phyloP scores from a whole-genome alignment of 2,888 invertebrate species.

The Scaptodrosophila latifasciaeformis region DNA sequence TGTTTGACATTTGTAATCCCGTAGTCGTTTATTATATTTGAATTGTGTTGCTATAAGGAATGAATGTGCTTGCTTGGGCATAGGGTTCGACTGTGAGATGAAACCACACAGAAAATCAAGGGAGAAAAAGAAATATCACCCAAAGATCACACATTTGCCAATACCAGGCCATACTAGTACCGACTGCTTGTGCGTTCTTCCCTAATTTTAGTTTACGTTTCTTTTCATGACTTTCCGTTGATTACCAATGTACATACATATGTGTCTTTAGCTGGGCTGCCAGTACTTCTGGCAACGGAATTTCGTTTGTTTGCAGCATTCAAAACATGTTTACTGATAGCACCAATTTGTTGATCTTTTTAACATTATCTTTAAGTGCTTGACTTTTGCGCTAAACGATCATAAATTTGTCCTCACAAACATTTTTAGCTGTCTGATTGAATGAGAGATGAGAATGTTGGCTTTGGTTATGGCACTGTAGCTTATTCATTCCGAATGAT shows the following conservation, averaged over 20 bases:
- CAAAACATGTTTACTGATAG: constrained; percentile 57
- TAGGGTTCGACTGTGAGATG: no score
- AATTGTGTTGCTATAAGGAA: constrained; percentile 67
- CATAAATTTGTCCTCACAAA: constrained; percentile 70
- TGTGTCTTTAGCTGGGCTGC: constrained; percentile 10
- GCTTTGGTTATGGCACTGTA: no score
- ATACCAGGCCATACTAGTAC: constrained; percentile 20
- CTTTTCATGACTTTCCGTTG: background rate
- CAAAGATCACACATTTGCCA: constrained; percentile 56
- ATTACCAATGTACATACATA: no score
- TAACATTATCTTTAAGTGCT: constrained; percentile 62
- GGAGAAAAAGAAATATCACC: constrained; percentile 12
- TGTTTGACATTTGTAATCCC: constrained; percentile 74
- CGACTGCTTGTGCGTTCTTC: constrained; percentile 1
- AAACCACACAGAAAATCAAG: constrained; percentile 53
- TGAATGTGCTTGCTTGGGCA: no score
- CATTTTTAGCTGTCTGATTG: constrained; percentile 46
- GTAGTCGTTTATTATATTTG: constrained; percentile 74
- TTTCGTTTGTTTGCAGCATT: constrained; percentile 23
- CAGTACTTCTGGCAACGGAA: background rate
- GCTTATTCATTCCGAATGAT: no score
- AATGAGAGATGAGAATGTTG: no score
- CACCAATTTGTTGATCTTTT: constrained; percentile 67
- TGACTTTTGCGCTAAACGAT: constrained; percentile 70
- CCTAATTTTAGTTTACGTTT: constrained; percentile 6